Evolutionary conservation across 2,888 invertebrate genomes (phyloP).

Genomic region (Lithophane socia): DNA sequence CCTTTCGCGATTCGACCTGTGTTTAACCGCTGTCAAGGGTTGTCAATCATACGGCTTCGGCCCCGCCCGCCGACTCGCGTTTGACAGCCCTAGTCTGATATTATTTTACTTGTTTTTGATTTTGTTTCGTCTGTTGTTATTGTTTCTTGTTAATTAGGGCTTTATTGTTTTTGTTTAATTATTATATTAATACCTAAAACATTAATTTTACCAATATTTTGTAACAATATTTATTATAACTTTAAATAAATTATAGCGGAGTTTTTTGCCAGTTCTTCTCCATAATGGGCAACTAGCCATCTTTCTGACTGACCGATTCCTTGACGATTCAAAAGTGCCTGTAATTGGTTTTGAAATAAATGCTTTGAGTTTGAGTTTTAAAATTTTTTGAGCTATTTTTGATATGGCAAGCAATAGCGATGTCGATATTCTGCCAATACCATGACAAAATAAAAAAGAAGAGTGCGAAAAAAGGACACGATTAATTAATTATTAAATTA

Average conservation of each 20-base stretch:
- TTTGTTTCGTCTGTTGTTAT: conserved; percentile 65
- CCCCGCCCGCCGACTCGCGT: conserved; percentile 72
- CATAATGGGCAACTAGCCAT: too few relatives aligned
- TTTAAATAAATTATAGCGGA: too few relatives aligned
- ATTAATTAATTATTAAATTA: too few relatives aligned
- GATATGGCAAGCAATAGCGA: neutral
- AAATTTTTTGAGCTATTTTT: neutral
- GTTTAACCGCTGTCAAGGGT: conserved; percentile 87
- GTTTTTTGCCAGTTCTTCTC: too few relatives aligned
- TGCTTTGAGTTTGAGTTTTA: too few relatives aligned
- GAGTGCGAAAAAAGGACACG: neutral
- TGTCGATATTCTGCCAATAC: neutral
- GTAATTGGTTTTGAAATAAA: too few relatives aligned
- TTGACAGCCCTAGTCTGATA: conserved; percentile 74
- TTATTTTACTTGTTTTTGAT: conserved; percentile 67
- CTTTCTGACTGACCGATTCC: too few relatives aligned
- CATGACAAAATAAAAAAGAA: neutral
- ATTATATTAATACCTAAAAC: neutral
- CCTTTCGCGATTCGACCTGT: conserved; percentile 88
- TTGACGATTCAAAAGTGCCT: too few relatives aligned
- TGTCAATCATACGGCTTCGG: conserved; percentile 82
- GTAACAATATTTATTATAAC: too few relatives aligned
- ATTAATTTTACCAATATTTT: neutral
- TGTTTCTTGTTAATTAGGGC: conserved; percentile 64
- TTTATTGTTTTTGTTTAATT: conserved; percentile 36